Conservation (phyloP, 2,888 invertebrate species). For the Brachynemurus nebulosus region DNA sequence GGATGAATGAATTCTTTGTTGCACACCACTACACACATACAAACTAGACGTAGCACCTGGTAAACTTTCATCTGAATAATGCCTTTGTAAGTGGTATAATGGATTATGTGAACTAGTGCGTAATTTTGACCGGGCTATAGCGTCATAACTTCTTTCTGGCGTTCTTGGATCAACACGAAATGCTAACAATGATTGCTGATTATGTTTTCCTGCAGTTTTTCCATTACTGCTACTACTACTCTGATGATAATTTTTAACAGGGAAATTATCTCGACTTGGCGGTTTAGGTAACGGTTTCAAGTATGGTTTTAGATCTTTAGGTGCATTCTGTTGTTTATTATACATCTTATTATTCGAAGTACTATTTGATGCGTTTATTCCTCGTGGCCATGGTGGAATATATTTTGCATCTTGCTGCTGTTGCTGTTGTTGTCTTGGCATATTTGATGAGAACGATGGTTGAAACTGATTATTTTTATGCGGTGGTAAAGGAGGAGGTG, state of each 20-base stretch:
- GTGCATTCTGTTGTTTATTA: constrained; percentile 12
- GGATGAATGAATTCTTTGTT: constrained; percentile 56
- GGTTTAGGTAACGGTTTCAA: constrained; percentile 44
- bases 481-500: constrained; percentile 48
- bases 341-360: constrained; percentile 9
- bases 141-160: constrained; percentile 25
- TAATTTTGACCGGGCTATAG: constrained; percentile 23
- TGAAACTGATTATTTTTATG: constrained; percentile 27
- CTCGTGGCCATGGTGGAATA: constrained; percentile 50
- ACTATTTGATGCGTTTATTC: constrained; percentile 30
- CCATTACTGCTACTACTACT: constrained; percentile 17
- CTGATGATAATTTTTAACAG: constrained; percentile 27
- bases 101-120: constrained; percentile 23
- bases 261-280: constrained; percentile 31
- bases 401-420: constrained; percentile 23
- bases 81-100: constrained; percentile 40
- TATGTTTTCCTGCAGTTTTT: constrained; percentile 14
- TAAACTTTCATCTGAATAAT: constrained; percentile 52
- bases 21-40: constrained; percentile 27
- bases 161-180: constrained; percentile 20
- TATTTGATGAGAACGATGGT: constrained; percentile 10
- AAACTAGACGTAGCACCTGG: constrained; percentile 35
- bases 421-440: constrained; percentile 7
- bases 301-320: constrained; percentile 31
- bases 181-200: constrained; percentile 23